Evolutionary conservation across 2,797 vertebrate genomes (phyloP).

Genomic region (Syndactyla subalaris): DNA sequence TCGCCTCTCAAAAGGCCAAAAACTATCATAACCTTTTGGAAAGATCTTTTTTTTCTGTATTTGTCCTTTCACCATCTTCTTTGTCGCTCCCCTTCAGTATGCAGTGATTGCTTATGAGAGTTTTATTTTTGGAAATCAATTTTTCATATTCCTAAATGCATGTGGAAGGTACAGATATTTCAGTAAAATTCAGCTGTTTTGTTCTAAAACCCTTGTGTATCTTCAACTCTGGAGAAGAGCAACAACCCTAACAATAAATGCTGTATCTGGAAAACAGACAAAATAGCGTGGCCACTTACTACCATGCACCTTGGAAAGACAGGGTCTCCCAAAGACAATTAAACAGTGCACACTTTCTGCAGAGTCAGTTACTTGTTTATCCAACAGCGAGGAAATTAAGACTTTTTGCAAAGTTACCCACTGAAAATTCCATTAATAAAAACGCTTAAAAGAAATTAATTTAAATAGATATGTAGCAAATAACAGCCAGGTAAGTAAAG

Average conservation of each 20-base stretch:
- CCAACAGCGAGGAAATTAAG: conserved; percentile 26
- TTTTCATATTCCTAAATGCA: not conserved
- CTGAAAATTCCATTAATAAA: conserved; percentile 42
- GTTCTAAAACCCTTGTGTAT: not conserved
- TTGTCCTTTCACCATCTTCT: not conserved
- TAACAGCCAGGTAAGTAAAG: not conserved
- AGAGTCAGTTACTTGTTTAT: conserved; percentile 52
- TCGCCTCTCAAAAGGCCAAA: not conserved
- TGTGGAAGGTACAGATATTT: not conserved
- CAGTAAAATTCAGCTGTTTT: not conserved
- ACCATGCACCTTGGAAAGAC: not conserved
- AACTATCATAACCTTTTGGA: not conserved
- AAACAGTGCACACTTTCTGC: not conserved
- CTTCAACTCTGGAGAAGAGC: not conserved
- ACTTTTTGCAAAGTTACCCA: conserved; percentile 47
- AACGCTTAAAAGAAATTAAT: conserved; percentile 18
- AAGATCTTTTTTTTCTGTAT: not conserved
- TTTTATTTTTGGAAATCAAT: not conserved
- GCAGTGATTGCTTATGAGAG: not conserved
- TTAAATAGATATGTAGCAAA: not conserved
- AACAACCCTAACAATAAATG: not conserved
- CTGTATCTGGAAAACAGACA: not conserved
- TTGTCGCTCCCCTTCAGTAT: not conserved
- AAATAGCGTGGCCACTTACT: not conserved
- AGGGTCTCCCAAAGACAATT: not conserved